These are phyloP conservation scores for Paralinhomoeus sp. DNA, from an alignment of 2,888 invertebrate genomes.

Conservation along the genomic window DNA sequence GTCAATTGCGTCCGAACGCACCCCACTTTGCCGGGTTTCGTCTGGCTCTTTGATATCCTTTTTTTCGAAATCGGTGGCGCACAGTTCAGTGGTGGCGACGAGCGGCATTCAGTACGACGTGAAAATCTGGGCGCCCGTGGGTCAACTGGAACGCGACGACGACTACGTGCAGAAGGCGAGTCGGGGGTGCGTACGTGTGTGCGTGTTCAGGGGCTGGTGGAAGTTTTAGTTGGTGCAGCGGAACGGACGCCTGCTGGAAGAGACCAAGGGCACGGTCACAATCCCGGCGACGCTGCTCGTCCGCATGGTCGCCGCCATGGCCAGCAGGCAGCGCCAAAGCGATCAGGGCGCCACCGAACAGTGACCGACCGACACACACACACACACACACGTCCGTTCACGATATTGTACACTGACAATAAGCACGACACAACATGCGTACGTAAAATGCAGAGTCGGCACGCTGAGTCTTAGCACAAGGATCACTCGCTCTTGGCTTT, in stretches of 20 bases:
- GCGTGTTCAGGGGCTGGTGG: constrained; percentile 26
- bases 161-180: not conserved
- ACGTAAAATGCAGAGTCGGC: too few species aligned
- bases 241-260: constrained; percentile 59
- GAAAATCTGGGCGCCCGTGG: constrained; percentile 55
- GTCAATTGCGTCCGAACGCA: constrained; percentile 66
- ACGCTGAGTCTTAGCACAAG: too few species aligned
- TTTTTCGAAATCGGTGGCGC: too few species aligned
- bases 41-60: too few species aligned
- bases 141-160: constrained; percentile 19
- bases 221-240: constrained; percentile 42
- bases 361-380: too few species aligned
- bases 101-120: constrained; percentile 71
- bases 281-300: constrained; percentile 69
- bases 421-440: too few species aligned
- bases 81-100: constrained; percentile 41
- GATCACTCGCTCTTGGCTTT: too few species aligned
- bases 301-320: constrained; percentile 28
- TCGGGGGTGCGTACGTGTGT: not conserved
- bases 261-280: constrained; percentile 61
- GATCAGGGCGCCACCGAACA: too few species aligned
- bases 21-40: constrained; percentile 37
- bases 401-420: too few species aligned
- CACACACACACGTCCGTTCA: too few species aligned
- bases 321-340: too few species aligned